A percentile compares a stretch with the other conserved stretches of the same genome.
These are phyloP conservation scores for Ochotona curzoniae DNA, from an alignment of 2,113 vertebrate species.

Conservation along the genomic window DNA sequence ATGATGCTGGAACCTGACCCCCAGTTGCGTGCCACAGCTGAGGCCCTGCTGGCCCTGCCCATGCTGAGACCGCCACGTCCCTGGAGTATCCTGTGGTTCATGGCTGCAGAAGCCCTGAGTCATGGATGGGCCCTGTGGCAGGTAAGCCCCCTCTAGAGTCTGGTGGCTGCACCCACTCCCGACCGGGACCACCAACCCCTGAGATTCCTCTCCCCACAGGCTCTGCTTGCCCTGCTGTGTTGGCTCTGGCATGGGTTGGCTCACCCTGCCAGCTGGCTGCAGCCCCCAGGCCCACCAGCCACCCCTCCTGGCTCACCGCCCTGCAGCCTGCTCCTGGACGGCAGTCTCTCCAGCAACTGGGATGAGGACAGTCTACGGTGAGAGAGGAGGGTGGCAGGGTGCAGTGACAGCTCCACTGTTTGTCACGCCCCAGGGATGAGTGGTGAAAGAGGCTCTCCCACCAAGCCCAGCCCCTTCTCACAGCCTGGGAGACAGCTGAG, in stretches of 20 bases:
- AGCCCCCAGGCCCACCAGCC: constrained; percentile 55
- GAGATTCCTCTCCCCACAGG: constrained; percentile 16
- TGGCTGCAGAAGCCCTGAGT: constrained; percentile 81
- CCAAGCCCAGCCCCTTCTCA: background rate
- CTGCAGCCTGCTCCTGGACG: constrained; percentile 82
- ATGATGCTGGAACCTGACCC: constrained; percentile 92
- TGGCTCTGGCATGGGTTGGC: constrained; percentile 85
- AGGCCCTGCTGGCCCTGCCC: constrained; percentile 87
- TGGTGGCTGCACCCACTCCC: background rate
- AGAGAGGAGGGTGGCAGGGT: background rate
- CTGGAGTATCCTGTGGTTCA: constrained; percentile 85
- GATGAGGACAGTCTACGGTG: constrained; percentile 83
- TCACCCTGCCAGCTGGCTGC: constrained; percentile 75
- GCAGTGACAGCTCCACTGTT: background rate
- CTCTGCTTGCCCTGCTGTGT: constrained; percentile 76
- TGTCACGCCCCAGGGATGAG: background rate
- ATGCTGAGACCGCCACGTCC: constrained; percentile 85
- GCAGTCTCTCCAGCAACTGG: constrained; percentile 84
- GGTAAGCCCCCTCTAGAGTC: constrained; percentile 78
- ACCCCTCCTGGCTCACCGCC: constrained; percentile 87
- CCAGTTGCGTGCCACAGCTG: constrained; percentile 86
- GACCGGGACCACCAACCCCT: background rate
- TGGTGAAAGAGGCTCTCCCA: background rate
- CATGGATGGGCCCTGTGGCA: constrained; percentile 85
- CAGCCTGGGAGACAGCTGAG: background rate